Percentiles rank a stretch among this genome's conserved stretches.
Conservation (phyloP, 2,888 invertebrate genomes). For the Timandra comae region DNA sequence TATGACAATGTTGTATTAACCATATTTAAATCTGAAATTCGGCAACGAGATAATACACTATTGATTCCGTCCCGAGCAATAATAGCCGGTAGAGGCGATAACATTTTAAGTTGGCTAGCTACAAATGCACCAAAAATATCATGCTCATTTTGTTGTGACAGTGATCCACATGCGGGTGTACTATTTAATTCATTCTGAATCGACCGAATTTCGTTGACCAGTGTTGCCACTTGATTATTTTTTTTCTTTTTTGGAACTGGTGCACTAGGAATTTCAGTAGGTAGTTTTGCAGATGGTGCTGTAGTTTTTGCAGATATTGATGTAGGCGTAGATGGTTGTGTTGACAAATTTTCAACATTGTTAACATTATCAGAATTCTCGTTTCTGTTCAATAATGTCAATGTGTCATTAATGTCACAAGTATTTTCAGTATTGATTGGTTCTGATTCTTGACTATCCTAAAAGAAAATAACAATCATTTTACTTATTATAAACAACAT, state of each 20-base stretch:
- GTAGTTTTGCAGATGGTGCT: slow-evolving; percentile 2
- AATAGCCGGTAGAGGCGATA: slow-evolving; percentile 3
- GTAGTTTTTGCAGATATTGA: slow-evolving; percentile 3
- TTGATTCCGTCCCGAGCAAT: slow-evolving; percentile 5
- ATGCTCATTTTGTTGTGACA: slow-evolving; percentile 6
- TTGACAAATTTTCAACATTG: slow-evolving; percentile 4
- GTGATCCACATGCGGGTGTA: slow-evolving; percentile 4
- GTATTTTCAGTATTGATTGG: slow-evolving; percentile 3
- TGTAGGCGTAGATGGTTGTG: slow-evolving; percentile 5
- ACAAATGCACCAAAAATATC: slow-evolving; percentile 5
- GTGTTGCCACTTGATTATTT: slow-evolving; percentile 1
- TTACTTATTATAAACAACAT: slow-evolving; percentile 2
- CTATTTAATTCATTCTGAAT: slow-evolving; percentile 4
- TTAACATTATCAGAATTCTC: slow-evolving; percentile 4
- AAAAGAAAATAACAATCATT: slow-evolving; percentile 3
- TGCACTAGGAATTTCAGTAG: slow-evolving; percentile 2
- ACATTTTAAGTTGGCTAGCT: slow-evolving; percentile 2
- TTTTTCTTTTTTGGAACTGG: slow-evolving; percentile 3
- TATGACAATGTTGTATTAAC: slow-evolving; percentile 2
- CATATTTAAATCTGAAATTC: slow-evolving; percentile 3
- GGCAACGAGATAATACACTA: slow-evolving; percentile 5
- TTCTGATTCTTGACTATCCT: slow-evolving; percentile 5
- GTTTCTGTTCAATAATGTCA: slow-evolving; percentile 1
- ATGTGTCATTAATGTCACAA: slow-evolving; percentile 1
- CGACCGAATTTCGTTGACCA: slow-evolving; percentile 4